Conservation (phyloP, 2,113 vertebrate genomes). For the Sitta europaea region DNA sequence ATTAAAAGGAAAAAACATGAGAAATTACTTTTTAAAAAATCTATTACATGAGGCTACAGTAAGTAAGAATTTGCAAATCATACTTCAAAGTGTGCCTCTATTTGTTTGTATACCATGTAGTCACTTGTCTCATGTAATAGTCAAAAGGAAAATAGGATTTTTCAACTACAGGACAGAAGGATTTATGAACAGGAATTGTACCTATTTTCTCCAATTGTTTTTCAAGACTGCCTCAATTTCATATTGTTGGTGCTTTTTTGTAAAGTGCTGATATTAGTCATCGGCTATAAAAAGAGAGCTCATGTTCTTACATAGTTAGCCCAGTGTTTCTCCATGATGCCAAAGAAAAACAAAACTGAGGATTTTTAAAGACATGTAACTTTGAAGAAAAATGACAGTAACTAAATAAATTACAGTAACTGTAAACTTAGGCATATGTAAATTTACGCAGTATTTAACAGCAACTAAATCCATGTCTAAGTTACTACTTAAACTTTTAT, state of each 20-base stretch:
- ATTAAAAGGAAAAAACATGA: background rate
- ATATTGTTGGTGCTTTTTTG: background rate
- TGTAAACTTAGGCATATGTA: constrained; percentile 3
- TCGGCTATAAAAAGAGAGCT: background rate
- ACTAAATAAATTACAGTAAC: background rate
- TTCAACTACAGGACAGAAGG: background rate
- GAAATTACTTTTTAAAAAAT: background rate
- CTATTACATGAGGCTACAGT: background rate
- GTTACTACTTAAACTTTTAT: background rate
- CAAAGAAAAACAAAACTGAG: background rate
- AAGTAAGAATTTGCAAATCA: background rate
- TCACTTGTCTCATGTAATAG: background rate
- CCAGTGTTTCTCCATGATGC: background rate
- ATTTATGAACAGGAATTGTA: background rate
- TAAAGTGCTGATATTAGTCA: constrained; percentile 25
- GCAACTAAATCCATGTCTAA: background rate
- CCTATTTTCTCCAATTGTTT: background rate
- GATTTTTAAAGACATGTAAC: background rate
- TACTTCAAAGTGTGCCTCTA: background rate
- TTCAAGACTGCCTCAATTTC: background rate
- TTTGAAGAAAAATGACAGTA: background rate
- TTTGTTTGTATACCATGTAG: background rate
- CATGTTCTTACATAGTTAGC: background rate
- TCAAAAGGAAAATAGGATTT: background rate
- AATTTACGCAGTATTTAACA: background rate